Base-by-base conservation (phyloP, 2,888 invertebrate species). In the Rhimphoctona megacephalus region DNA sequence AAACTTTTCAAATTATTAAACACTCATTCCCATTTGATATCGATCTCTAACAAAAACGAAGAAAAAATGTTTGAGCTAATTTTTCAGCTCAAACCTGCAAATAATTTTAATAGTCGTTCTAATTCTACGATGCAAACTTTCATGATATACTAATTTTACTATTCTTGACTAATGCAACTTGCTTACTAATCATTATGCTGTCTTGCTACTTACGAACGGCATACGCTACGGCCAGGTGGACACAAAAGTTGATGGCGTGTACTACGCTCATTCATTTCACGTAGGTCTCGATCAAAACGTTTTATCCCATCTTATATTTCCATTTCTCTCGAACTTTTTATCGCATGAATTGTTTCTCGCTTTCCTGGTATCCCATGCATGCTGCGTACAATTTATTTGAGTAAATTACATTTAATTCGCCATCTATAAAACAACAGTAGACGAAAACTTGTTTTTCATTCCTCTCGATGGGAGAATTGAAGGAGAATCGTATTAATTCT, bases 241-340 rank as follows among this genome's bases (percentile, higher is more conserved):
- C 93, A 94, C 92, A 94, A 93, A 93, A 94, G 94, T 94, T 94
- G 94, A 94, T 94, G 94, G 94, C 92, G 93, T 91, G 90, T 92
- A 90, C 92, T 94, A 90, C 93, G 92, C 87, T 92, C 93, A 89
- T 93, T 94, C 90, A 92, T 94, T 89, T 93, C 92, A 93, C 94
- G 94, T 94, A 94, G 92, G 93, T 94, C 90, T 91, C 85, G 52
- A 46, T 78, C 61, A 25, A 67, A 57, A 72, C 66, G 8, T 67
- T 46, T 39, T 70, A 19, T n/a, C 67, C 43, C 74, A 61, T 80
- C 64, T 61, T 57, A 49, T 36, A 80, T 79, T 8, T 57, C 79
- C n/a, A 17, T 61, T 87, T 57, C 76, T 49, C 25, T 74, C 43
- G 4, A 33, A 46, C 46, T 49, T 39, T 2, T 25, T 6, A n/a